Conservation (phyloP, 1,140 invertebrate species). For the Drosophila ogumai region DNA sequence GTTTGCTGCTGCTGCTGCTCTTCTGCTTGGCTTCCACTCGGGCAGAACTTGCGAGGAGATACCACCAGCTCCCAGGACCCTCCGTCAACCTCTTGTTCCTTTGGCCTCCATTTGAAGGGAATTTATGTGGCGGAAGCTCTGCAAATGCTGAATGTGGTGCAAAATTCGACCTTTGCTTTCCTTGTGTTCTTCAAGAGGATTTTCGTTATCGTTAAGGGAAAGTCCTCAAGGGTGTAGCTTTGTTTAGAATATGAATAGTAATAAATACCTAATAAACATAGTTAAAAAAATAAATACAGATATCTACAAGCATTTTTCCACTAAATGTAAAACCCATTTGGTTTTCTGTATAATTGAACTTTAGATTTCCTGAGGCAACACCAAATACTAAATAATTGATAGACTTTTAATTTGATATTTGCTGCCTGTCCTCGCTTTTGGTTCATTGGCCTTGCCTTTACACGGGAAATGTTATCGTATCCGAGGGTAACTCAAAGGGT, state of each 20-base stretch:
- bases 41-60: slow-evolving; percentile 16
- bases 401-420: slow-evolving; percentile 5
- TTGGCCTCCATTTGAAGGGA: slow-evolving; percentile 21
- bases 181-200: slow-evolving; percentile 5
- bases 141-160: slow-evolving; percentile 31
- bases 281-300: background rate
- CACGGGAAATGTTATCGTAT: background rate
- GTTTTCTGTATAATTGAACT: too few species aligned
- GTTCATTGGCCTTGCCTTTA: slow-evolving; percentile 18
- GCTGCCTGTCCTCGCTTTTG: background rate
- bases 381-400: background rate
- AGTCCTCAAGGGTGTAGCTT: slow-evolving; percentile 8
- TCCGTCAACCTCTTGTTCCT: background rate
- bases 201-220: slow-evolving; percentile 6
- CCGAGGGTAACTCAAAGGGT: slow-evolving; percentile 15
- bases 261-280: background rate
- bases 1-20: slow-evolving; percentile 42
- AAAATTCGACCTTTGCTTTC: slow-evolving; percentile 30
- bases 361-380: background rate
- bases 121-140: slow-evolving; percentile 47
- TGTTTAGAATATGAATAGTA: background rate
- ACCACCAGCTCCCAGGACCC: background rate
- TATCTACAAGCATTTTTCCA: background rate
- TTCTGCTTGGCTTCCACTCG: slow-evolving; percentile 25
- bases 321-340: background rate